Conservation (phyloP, 2,797 vertebrate species). For the Propithecus perrieri region DNA sequence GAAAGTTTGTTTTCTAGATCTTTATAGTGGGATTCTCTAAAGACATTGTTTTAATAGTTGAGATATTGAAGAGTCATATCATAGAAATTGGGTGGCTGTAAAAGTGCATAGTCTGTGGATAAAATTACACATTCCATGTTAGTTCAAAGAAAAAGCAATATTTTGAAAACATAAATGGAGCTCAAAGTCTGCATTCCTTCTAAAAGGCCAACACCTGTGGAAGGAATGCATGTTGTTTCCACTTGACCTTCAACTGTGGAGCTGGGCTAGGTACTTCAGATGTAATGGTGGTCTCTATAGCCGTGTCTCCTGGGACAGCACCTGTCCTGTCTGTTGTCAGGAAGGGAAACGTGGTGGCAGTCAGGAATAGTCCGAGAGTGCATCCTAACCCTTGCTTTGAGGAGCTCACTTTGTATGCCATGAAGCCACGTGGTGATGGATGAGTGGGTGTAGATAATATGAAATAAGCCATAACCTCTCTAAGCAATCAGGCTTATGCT, state of each 20-base stretch:
- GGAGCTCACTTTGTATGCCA: neutral
- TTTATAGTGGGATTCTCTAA: slow-evolving; percentile 7
- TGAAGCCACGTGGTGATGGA: neutral
- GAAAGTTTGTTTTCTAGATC: neutral
- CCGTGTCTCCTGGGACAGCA: neutral
- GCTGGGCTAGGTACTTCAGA: neutral
- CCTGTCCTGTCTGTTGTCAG: slow-evolving; percentile 21
- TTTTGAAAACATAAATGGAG: slow-evolving; percentile 78
- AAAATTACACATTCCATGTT: slow-evolving; percentile 74
- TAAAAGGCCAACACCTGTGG: slow-evolving; percentile 75
- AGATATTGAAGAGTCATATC: slow-evolving; percentile 47
- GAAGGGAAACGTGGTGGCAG: neutral
- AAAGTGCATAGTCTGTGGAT: slow-evolving; percentile 56
- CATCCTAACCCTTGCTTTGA: neutral
- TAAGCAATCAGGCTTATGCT: slow-evolving; percentile 16
- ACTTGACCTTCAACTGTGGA: slow-evolving; percentile 67
- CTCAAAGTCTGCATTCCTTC: slow-evolving; percentile 79
- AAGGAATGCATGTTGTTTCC: slow-evolving; percentile 72
- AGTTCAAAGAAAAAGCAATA: slow-evolving; percentile 77
- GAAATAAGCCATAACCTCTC: slow-evolving; percentile 10
- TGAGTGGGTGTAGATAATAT: slow-evolving; percentile 29
- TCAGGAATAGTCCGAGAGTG: neutral
- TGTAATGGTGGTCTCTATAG: neutral
- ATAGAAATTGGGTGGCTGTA: slow-evolving; percentile 33
- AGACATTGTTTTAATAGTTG: slow-evolving; percentile 14